These are phyloP conservation scores for Python bivittatus DNA, from an alignment of 2,113 vertebrate species.

Conservation along the genomic window DNA sequence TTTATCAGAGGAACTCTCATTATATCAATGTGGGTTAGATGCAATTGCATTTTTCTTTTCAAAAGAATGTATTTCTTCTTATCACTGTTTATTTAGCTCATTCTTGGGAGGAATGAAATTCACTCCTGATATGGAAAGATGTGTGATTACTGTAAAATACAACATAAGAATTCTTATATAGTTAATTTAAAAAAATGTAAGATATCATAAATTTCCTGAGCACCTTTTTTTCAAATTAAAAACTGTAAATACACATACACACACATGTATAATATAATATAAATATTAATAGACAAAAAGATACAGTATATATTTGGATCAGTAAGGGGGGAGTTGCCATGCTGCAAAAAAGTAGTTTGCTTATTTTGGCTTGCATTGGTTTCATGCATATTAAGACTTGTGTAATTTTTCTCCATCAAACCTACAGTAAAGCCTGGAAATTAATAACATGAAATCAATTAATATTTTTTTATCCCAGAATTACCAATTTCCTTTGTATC, in stretches of 20 bases:
- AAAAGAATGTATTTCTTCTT: neutral
- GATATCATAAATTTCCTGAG: slow-evolving; percentile 39
- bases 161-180: slow-evolving; percentile 2
- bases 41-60: neutral
- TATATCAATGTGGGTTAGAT: neutral
- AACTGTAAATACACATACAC: neutral
- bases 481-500: neutral
- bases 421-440: neutral
- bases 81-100: neutral
- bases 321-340: neutral
- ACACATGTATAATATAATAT: too few relatives aligned
- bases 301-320: slow-evolving; percentile 33
- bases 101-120: slow-evolving; percentile 28
- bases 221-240: slow-evolving; percentile 34
- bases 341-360: neutral
- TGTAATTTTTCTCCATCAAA: neutral
- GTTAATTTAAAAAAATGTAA: slow-evolving; percentile 27
- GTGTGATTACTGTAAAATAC: neutral
- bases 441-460: neutral
- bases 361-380: neutral
- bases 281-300: slow-evolving; percentile 21
- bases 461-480: neutral
- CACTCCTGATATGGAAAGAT: slow-evolving; percentile 19
- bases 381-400: neutral
- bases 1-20: slow-evolving; percentile 1